Conservation (phyloP, 2,888 invertebrate species). For the Erynnis tages region DNA sequence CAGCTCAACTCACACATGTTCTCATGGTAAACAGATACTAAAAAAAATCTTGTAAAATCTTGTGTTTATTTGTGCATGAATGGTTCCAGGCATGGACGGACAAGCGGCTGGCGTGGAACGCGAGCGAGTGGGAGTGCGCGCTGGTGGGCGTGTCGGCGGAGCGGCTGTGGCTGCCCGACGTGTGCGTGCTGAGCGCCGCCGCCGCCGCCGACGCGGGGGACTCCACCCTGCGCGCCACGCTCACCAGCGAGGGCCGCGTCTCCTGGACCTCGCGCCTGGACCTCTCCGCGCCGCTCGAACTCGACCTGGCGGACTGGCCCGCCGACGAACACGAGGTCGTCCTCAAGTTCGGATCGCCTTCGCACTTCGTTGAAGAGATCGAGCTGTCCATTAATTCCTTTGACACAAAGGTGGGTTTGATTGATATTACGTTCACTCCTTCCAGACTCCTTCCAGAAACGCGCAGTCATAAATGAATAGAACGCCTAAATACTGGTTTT, state of each 20-base stretch:
- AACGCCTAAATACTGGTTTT: too few relatives aligned
- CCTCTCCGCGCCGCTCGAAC: conserved; percentile 51
- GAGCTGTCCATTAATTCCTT: conserved; percentile 50
- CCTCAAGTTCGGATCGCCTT: conserved; percentile 88
- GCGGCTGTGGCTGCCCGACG: conserved; percentile 90
- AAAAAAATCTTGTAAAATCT: too few relatives aligned
- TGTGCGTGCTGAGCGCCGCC: conserved; percentile 87
- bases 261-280: conserved; percentile 53
- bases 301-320: conserved; percentile 86
- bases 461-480: too few relatives aligned
- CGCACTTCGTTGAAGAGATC: conserved; percentile 83
- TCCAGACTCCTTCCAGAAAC: too few relatives aligned
- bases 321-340: conserved; percentile 85
- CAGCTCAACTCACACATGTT: too few relatives aligned
- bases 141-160: conserved; percentile 85
- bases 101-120: conserved; percentile 87
- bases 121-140: conserved; percentile 83
- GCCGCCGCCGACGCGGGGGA: conserved; percentile 80
- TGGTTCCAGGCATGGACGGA: conserved; percentile 89
- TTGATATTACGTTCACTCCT: too few relatives aligned
- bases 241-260: conserved; percentile 84
- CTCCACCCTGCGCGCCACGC: conserved; percentile 85
- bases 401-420: conserved; percentile 37
- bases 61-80: too few relatives aligned
- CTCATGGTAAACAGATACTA: too few relatives aligned